phyloP scores from a whole-genome alignment of 2,888 invertebrate genomes.

The Yponomeuta evonymella region DNA sequence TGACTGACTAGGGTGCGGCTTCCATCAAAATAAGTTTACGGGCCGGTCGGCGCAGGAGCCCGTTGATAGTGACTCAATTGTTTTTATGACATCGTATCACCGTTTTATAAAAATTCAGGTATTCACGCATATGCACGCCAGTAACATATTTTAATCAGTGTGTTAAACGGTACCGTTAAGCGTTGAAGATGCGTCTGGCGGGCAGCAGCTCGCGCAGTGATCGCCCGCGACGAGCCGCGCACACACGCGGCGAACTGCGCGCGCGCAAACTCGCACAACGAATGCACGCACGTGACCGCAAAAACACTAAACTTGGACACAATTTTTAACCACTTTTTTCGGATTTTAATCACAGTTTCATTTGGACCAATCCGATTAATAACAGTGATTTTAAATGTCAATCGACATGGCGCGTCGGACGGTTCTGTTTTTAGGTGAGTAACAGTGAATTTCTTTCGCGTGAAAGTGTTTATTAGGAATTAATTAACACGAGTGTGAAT shows the following conservation, averaged over 20 bases:
- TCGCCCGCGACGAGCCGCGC: background rate
- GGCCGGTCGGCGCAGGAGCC: too few relatives aligned
- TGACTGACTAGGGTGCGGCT: too few relatives aligned
- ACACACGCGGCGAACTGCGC: background rate
- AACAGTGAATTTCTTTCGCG: background rate
- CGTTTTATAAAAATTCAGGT: too few relatives aligned
- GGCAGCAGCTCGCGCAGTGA: background rate
- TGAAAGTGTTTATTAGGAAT: background rate
- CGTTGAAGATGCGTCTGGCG: background rate
- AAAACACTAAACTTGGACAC: background rate
- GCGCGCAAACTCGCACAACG: background rate
- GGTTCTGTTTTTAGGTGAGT: slow-evolving; percentile 8
- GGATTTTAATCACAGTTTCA: background rate
- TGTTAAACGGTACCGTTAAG: background rate
- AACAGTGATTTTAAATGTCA: background rate
- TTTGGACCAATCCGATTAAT: background rate
- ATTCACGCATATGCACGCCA: background rate
- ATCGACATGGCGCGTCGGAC: background rate
- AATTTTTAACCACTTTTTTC: background rate
- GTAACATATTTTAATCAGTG: background rate
- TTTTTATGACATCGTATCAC: too few relatives aligned
- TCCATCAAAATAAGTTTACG: too few relatives aligned
- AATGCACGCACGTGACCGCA: background rate
- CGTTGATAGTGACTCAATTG: too few relatives aligned
- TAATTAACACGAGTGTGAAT: background rate